Evolutionary conservation across 2,113 vertebrate genomes (phyloP), one percentile per base, ranked within the genome.

Genomic region (Xiphias gladius): DNA sequence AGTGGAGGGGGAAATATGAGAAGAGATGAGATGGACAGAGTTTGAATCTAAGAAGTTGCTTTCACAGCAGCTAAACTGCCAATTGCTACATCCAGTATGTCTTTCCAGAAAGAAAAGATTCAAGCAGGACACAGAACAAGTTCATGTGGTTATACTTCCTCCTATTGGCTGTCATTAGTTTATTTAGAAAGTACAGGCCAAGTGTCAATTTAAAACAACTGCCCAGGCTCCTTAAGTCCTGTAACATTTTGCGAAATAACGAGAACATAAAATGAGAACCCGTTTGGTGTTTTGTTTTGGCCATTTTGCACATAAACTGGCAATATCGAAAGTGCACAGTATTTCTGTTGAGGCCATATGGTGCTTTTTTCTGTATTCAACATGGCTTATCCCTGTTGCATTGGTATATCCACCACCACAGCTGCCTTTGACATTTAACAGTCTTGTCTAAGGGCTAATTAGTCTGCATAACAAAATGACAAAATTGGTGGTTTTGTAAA

Each of bases 31-130:
- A 73, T 82, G 59, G 54, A 69, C 52, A 54, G 17, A 66, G 20
- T 61, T 65, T 78, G 69, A 78, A 89, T 81, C 58, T 32, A 80
- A 84, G 61, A 57, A 54, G 64, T 78, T 89, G 70, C 80, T 83
- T 90, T 78, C 35, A 72, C 86, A 87, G 76, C 80, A 84, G 50
- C 39, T 81, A 52, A 83, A 79, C 57, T 81, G 84, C 32, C 66
- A 86, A 79, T 32, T 55, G 24, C 26, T 65, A 35, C 66, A 82
- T 75, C 30, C 24, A 80, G 24, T 52, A 12, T 61, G 55, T 66
- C 13, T 20, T 4, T 55, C 26, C 24, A 78, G 67, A 80, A 76
- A 61, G 5, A 37, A 28, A 37, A 48, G 5, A 70, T 59, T 73
- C n/a, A 57, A 77, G 65, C 59, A 71, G 55, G 62, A 54, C 37